Conservation (phyloP, 2,888 invertebrate species). For the Agrenia bidenticulata region DNA sequence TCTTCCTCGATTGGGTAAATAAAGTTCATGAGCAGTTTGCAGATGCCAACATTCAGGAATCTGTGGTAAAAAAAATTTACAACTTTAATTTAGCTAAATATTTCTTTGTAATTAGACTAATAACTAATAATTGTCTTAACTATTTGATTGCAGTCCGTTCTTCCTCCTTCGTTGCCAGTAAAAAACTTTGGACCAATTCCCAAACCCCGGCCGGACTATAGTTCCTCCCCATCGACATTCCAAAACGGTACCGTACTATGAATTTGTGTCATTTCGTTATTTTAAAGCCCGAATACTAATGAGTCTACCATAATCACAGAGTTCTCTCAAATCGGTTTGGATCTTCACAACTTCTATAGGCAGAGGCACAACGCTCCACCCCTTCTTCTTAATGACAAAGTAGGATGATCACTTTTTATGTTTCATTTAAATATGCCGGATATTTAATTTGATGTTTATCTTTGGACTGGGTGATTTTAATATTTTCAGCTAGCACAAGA, state of each 20-base stretch:
- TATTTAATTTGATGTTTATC: too few relatives aligned
- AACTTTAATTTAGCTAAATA: background rate
- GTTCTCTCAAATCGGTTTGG: constrained; percentile 31
- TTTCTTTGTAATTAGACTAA: too few relatives aligned
- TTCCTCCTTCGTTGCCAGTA: background rate
- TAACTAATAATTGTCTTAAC: too few relatives aligned
- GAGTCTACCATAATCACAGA: constrained; percentile 23
- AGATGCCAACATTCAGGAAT: constrained; percentile 31
- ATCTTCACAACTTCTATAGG: constrained; percentile 35
- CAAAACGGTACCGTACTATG: too few relatives aligned
- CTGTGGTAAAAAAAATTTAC: constrained; percentile 3
- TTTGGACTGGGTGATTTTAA: too few relatives aligned
- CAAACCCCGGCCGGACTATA: too few relatives aligned
- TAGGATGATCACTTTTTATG: constrained; percentile 10
- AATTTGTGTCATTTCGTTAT: too few relatives aligned
- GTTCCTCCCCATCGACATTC: too few relatives aligned
- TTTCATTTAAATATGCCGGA: too few relatives aligned
- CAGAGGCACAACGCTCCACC: constrained; percentile 38
- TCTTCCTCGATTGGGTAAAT: constrained; percentile 43
- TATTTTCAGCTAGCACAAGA: constrained; percentile 36
- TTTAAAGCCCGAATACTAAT: too few relatives aligned
- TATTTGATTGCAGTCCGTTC: background rate
- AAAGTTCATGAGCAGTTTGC: constrained; percentile 40
- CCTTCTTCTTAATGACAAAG: constrained; percentile 36
- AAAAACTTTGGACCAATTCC: background rate